Evolutionary conservation across 2,797 vertebrate species (phyloP), one percentile per base, ranked within the genome.

Genomic region (Myotis pilosus): DNA sequence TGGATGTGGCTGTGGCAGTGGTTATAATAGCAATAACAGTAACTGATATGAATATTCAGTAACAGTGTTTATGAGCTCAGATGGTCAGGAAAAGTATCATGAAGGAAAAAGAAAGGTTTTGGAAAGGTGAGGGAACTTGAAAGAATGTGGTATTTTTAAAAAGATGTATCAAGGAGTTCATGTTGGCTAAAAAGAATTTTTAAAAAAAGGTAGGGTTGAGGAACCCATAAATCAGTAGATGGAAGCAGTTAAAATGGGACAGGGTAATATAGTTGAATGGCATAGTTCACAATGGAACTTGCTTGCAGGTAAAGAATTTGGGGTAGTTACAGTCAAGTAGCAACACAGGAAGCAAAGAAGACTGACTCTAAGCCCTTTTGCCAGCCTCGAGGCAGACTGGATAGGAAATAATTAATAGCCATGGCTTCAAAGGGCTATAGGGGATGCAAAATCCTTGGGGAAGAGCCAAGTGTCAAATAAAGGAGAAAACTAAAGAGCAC

Each of bases 101-200:
- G 94, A 89, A 92, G 89, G 33, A 89, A 76, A 88, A 75, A 81
- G 2, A 5, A 12, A 78, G 36, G 19, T 68, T 60, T 72, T 38
- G 60, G 33, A 89, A 41, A 92, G 47, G 15, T 49, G 36, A 83
- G 11, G 11, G n/a, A 74, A 55, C 25, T n/a, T 66, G 53, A 85
- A 74, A 94, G 55, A 62, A 89, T 5, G 12, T 4, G 13, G 23
- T 8, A 13, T 47, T 86, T 96, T 94, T 82, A 11, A 57, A 96
- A 92, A 96, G 41, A 38, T 49, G 3, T 49, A 66, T 55, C 51
- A 82, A 93, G 84, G 55, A 82, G 30, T 88, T 83, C 87, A 49
- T 3, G 4, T 8, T 33, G 30, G 22, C 23, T 91, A 79, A 81
- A 90, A 92, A 75, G 36, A 20, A 78, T 33, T 6, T n/a, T 5